Conservation (phyloP, 2,797 vertebrate genomes). For the Gymnocypris eckloni region DNA sequence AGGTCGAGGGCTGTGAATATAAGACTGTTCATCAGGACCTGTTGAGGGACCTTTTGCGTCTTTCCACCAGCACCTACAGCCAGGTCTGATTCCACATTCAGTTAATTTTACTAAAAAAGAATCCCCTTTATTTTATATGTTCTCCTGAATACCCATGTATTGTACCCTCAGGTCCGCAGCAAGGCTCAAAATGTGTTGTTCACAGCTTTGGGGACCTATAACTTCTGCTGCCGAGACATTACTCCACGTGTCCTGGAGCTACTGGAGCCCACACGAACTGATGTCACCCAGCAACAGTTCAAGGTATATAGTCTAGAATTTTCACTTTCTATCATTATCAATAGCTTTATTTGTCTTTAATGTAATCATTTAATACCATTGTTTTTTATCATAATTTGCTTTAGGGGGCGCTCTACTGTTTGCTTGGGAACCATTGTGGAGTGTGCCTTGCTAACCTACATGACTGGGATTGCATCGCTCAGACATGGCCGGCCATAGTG, state of each 20-base stretch:
- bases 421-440: slow-evolving; percentile 87
- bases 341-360: not conserved
- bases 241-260: slow-evolving; percentile 90
- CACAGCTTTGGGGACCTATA: slow-evolving; percentile 88
- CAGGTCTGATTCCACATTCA: slow-evolving; percentile 78
- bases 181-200: slow-evolving; percentile 93
- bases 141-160: not conserved
- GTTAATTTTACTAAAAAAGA: not conserved
- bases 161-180: slow-evolving; percentile 85
- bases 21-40: slow-evolving; percentile 91
- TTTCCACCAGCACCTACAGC: slow-evolving; percentile 96
- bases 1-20: slow-evolving; percentile 93
- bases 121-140: not conserved
- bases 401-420: slow-evolving; percentile 96
- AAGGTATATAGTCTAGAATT: slow-evolving; percentile 79
- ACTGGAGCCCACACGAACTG: slow-evolving; percentile 81
- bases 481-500: slow-evolving; percentile 93
- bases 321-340: not conserved
- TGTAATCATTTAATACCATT: not conserved
- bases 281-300: slow-evolving; percentile 91
- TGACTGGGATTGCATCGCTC: slow-evolving; percentile 93
- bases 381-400: slow-evolving; percentile 3
- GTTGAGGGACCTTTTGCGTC: slow-evolving; percentile 90
- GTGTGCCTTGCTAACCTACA: slow-evolving; percentile 86
- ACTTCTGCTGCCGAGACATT: slow-evolving; percentile 94